These are phyloP conservation scores for Nothocercus nigrocapillus DNA, from an alignment of 2,113 vertebrate species.

Conservation along the genomic window DNA sequence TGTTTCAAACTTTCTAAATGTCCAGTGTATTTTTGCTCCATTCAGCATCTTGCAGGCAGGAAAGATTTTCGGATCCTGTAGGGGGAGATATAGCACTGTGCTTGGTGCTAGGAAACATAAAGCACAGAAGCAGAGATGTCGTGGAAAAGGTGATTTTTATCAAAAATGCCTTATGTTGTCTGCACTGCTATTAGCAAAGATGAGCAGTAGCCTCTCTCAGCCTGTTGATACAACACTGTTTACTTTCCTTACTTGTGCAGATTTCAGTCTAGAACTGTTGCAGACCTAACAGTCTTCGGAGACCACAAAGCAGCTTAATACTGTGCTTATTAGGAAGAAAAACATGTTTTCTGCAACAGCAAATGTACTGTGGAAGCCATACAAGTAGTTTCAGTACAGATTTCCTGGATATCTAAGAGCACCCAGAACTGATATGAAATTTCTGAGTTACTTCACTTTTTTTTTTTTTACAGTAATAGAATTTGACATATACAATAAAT, in stretches of 20 bases:
- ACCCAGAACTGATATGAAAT: background rate
- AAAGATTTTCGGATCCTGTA: slow-evolving; percentile 29
- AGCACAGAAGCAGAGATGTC: background rate
- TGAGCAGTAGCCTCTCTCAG: background rate
- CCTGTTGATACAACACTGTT: background rate
- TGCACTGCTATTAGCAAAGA: background rate
- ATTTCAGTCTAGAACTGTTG: background rate
- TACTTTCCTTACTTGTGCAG: background rate
- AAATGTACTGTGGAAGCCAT: background rate
- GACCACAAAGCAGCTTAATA: background rate
- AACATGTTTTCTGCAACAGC: background rate
- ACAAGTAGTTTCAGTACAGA: background rate
- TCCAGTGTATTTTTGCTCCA: accelerated
- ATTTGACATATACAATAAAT: slow-evolving; percentile 8
- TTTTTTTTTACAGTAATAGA: background rate
- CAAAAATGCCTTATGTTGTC: background rate
- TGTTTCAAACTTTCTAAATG: background rate
- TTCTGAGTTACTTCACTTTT: background rate
- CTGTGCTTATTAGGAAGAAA: background rate
- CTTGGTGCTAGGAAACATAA: background rate
- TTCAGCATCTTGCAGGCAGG: background rate
- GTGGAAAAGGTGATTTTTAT: background rate
- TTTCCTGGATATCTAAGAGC: background rate
- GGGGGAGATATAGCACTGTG: slow-evolving; percentile 6
- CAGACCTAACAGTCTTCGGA: background rate